phyloP scores from a whole-genome alignment of 1,140 invertebrate species.

The Philopotamus ludificatus region DNA sequence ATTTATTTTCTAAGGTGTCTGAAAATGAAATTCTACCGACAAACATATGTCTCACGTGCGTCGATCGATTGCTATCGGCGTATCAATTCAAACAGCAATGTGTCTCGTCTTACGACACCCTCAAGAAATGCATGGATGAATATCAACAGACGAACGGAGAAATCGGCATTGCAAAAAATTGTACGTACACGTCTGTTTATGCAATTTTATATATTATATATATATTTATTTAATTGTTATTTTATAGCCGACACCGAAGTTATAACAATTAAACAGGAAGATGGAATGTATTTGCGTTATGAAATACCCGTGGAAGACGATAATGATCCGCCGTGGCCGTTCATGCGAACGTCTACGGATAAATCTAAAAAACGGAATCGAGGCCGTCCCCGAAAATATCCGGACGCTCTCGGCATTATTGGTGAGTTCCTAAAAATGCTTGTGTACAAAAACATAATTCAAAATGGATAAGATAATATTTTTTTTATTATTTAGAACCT shows the following conservation, averaged over 20 bases:
- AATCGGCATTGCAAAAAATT: neutral
- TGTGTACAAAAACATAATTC: neutral
- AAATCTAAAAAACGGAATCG: constrained; percentile 32
- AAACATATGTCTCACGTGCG: constrained; percentile 54
- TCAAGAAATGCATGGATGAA: constrained; percentile 54
- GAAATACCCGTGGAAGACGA: constrained; percentile 54
- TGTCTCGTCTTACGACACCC: constrained; percentile 51
- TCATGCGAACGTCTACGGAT: constrained; percentile 42
- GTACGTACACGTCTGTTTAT: too few relatives aligned
- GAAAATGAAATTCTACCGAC: constrained; percentile 54
- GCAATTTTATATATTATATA: neutral
- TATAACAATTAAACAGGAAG: constrained; percentile 55
- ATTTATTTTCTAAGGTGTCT: constrained; percentile 51
- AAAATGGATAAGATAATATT: neutral
- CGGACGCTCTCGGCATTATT: constrained; percentile 52
- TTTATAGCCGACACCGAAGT: constrained; percentile 48
- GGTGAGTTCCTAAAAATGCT: constrained; percentile 43
- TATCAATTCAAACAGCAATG: constrained; percentile 56
- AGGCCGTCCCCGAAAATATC: constrained; percentile 54
- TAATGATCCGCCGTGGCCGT: constrained; percentile 42
- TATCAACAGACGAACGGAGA: constrained; percentile 44
- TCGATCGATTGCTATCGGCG: constrained; percentile 53
- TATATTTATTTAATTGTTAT: neutral
- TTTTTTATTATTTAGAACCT: constrained; percentile 21
- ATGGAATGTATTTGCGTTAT: constrained; percentile 52